Base-by-base conservation (phyloP, 2,113 vertebrate species). In the Caretta caretta region DNA sequence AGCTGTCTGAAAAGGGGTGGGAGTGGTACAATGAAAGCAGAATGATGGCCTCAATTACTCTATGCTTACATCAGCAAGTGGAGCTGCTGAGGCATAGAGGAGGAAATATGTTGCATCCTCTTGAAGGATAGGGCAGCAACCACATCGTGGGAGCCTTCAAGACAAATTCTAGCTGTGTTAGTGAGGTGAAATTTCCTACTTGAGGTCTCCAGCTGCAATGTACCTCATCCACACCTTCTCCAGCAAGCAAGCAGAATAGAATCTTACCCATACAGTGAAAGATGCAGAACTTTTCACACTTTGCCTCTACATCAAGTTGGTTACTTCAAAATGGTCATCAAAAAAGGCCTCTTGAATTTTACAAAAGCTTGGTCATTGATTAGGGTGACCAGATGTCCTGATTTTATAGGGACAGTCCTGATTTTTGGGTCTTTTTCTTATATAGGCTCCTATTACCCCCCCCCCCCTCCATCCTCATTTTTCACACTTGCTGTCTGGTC, bases 111-210 rank as follows among this genome's bases (percentile, higher is more conserved):
- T 3, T 27, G 0, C 0, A 2, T 7, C 10, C 42, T 48, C 35
- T 49, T 51, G 3, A 62, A 31, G 59, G 0, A 1, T n/a, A 56
- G 27, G 14, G 2, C 38, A 10, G 35, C 13, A 27, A 4, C 46
- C 35, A 53, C 0, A 0, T 1, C 17, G 29, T 49, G 0, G 65
- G 80, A 82, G 46, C 1, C 1, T 2, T 1, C 3, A 0, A n/a
- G 11, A 42, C 13, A 5, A 88, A 16, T 42, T 79, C 12, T 51
- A 56, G n/a, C 38, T 46, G 24, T 12, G 22, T 76, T 42, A 46
- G n/a, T 76, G 11, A 46, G 72, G 75, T 25, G 42, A 25, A 48
- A 38, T 38, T 72, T 72, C 65, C 8, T 22, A 38, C 16, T 20
- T 72, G 65, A 78, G 42, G 6, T 25, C 25, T 48, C 46, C 42